phyloP scores from a whole-genome alignment of 2,888 invertebrate genomes.

The Ormyrus thymus region DNA sequence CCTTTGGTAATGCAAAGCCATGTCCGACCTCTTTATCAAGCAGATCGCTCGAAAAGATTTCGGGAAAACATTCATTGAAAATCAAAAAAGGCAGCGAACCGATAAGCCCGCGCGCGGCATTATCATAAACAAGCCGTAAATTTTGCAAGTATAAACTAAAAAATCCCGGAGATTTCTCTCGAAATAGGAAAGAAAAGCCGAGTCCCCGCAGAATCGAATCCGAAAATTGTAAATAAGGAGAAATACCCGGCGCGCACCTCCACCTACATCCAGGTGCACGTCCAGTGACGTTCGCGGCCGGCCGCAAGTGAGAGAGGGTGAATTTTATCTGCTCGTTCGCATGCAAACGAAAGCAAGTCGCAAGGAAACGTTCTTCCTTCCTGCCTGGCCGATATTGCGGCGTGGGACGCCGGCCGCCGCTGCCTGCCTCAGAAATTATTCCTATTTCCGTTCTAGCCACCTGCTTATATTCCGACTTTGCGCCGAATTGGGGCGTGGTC shows the following conservation, averaged over 20 bases:
- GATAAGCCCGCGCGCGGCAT: conserved; percentile 1
- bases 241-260: too few species aligned
- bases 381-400: neutral
- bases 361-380: neutral
- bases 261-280: neutral
- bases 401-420: neutral
- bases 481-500: too few species aligned
- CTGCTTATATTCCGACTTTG: neutral
- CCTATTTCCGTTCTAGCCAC: neutral
- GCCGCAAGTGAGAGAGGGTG: conserved; percentile 9
- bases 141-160: conserved; percentile 5
- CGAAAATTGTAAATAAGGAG: too few species aligned
- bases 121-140: conserved; percentile 20
- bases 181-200: conserved; percentile 1
- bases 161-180: conserved; percentile 5
- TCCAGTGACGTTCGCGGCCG: neutral
- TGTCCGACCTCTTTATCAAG: neutral
- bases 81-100: neutral
- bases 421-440: conserved; percentile 5
- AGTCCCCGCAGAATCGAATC: neutral
- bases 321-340: conserved; percentile 14
- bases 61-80: neutral
- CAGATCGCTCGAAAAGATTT: neutral
- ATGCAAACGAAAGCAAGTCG: conserved; percentile 26
- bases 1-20: neutral